Percentiles rank a stretch among this genome's conserved stretches.
Conservation (phyloP, 2,888 invertebrate genomes). For the Fragum sueziense region DNA sequence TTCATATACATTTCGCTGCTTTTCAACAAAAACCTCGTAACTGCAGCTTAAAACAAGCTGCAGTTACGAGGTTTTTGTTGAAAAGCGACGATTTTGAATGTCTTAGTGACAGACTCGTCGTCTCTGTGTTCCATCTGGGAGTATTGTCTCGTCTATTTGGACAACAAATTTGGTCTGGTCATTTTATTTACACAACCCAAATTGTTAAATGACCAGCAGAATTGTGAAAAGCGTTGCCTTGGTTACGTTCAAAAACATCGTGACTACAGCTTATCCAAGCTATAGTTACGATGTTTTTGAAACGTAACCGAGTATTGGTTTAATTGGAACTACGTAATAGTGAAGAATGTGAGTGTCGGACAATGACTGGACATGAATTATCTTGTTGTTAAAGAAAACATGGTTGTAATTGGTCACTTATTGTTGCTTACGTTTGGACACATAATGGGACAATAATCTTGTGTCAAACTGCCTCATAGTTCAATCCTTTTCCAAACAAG, state of each 20-base stretch:
- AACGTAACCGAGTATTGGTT: no score
- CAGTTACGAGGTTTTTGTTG: no score
- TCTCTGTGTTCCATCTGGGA: constrained; percentile 28
- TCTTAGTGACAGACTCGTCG: constrained; percentile 28
- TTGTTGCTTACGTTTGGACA: neutral
- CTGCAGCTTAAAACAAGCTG: no score
- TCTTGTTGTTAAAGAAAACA: constrained; percentile 9
- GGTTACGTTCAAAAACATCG: no score
- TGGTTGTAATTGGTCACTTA: neutral
- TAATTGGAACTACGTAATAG: constrained; percentile 17
- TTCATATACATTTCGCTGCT: no score
- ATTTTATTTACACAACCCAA: constrained; percentile 15
- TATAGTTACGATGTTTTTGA: no score
- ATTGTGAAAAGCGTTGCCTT: constrained; percentile 10
- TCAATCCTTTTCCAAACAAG: no score
- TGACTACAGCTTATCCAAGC: no score
- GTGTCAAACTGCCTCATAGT: no score
- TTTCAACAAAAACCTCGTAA: no score
- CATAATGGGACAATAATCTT: neutral
- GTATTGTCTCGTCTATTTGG: constrained; percentile 27
- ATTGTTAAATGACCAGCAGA: constrained; percentile 23
- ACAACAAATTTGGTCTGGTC: constrained; percentile 18
- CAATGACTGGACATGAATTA: neutral
- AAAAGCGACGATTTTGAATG: no score
- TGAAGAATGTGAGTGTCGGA: constrained; percentile 1